A percentile compares a stretch with the other conserved stretches of the same genome.
Evolutionary conservation across 1,140 invertebrate genomes (phyloP).

Genomic region (Papilio aristodemus): DNA sequence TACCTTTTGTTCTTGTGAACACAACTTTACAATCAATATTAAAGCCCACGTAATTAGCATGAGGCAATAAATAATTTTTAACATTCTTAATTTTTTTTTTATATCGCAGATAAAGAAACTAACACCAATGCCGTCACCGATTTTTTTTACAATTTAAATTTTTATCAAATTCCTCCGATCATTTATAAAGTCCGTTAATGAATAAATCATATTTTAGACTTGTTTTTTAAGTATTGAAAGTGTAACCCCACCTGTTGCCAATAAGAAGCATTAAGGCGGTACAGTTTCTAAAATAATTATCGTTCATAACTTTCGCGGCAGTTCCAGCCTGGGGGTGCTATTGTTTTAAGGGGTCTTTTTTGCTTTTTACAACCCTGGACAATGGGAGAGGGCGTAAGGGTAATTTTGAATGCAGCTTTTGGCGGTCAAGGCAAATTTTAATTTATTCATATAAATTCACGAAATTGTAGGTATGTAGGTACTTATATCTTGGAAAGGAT

Average conservation of each 20-base stretch:
- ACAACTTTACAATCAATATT: conserved; percentile 14
- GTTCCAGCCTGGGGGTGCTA: conserved; percentile 67
- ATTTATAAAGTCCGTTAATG: conserved; percentile 15
- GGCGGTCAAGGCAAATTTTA: conserved; percentile 40
- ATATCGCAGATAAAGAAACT: conserved; percentile 6
- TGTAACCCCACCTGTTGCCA: conserved; percentile 63
- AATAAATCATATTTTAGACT: conserved; percentile 12
- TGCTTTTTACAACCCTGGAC: conserved; percentile 69
- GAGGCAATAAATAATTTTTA: conserved; percentile 19
- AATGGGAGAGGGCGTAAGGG: conserved; percentile 63
- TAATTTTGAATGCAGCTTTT: conserved; percentile 53
- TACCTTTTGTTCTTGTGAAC: not conserved
- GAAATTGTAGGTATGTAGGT: no score
- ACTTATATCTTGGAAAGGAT: not conserved
- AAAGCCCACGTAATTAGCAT: conserved; percentile 15
- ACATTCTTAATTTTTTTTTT: conserved; percentile 14
- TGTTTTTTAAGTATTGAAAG: conserved; percentile 17
- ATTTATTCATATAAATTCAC: conserved; percentile 5
- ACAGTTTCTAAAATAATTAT: conserved; percentile 73
- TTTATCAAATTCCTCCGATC: not conserved
- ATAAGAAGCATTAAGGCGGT: conserved; percentile 56
- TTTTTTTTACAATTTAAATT: conserved; percentile 15
- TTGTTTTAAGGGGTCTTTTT: conserved; percentile 78
- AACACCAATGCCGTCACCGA: conserved; percentile 21
- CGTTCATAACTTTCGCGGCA: conserved; percentile 65